phyloP scores from a whole-genome alignment of 2,797 vertebrate species.

The Sandelia bainsii region DNA sequence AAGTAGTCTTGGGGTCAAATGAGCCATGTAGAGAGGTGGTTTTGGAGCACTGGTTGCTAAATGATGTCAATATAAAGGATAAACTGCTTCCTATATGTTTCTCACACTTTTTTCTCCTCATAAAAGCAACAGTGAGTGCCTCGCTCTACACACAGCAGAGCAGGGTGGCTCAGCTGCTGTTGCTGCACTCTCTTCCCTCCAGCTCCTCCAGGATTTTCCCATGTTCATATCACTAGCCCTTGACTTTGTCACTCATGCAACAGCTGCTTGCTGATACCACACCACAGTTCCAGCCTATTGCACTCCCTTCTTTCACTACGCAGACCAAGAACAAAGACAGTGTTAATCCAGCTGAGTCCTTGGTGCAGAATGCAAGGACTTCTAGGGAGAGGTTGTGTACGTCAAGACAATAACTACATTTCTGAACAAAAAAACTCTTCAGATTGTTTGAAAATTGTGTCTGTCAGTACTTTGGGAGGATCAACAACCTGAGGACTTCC shows the following conservation, averaged over 20 bases:
- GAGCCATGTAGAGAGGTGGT: constrained; percentile 32
- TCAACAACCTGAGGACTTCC: constrained; percentile 81
- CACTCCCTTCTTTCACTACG: constrained; percentile 76
- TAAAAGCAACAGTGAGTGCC: constrained; percentile 41
- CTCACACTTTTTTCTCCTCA: constrained; percentile 54
- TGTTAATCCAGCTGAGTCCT: constrained; percentile 76
- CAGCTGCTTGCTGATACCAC: constrained; percentile 92
- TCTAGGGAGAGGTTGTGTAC: constrained; percentile 64
- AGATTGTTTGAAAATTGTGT: constrained; percentile 75
- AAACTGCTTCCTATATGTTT: constrained; percentile 63
- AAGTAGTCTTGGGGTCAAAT: constrained; percentile 44
- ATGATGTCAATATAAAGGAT: constrained; percentile 55
- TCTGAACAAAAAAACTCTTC: constrained; percentile 56
- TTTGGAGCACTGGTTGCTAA: constrained; percentile 37
- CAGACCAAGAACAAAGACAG: constrained; percentile 85
- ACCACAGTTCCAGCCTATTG: constrained; percentile 78
- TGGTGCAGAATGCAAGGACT: constrained; percentile 83
- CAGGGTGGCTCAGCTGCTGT: constrained; percentile 83
- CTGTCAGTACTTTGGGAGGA: constrained; percentile 71
- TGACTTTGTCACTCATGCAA: constrained; percentile 90
- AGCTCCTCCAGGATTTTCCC: constrained; percentile 87
- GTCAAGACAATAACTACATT: constrained; percentile 64
- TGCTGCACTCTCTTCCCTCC: constrained; percentile 79
- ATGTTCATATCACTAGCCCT: constrained; percentile 88
- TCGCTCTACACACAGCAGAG: constrained; percentile 33